Base-by-base conservation (phyloP, 2,888 invertebrate genomes). In the Choreutis nemorana region DNA sequence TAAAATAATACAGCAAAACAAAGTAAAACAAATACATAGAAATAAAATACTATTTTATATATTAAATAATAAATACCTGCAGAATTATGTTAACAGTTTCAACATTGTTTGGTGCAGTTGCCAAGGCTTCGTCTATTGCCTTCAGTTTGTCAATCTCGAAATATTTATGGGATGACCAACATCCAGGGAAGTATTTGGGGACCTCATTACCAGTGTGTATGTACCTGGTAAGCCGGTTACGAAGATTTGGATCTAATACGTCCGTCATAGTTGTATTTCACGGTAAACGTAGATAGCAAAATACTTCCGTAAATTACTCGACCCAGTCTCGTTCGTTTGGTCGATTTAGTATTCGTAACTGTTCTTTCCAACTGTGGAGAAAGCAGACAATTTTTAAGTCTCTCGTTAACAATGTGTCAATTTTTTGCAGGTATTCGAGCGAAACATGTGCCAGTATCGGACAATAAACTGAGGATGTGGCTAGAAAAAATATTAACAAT, bases 111-210 rank as follows among this genome's bases (percentile, higher is more conserved):
- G 24, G 22, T 8, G 40, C 40, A 12, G 35, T 36, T 25, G 41
- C 37, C 11, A 68, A 38, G 5, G 47, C 50, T 21, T 59, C 55
- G 26, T 57, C 44, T 22, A 83, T 51, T 7, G 60, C 75, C 25
- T 50, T 44, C 31, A 82, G 45, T 39, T 77, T 77, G 14, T 67
- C 62, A 1, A 41, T 45, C 29, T 66, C 61, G 43, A 72, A 83
- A 41, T 81, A 81, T 37, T 79, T 70, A 36, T 81, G 79, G 7
- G 70, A 47, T 16, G 66, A 52, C 81, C 82, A 82, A 43, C 78
- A 77, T 20, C 83, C 83, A 26, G 84, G 82, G 38, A 63, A 81
- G 48, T 83, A 84, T 34, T 72, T 77, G 0, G 81, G 79, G 9
- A 61, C 39, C 40, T 82, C 82, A 46, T 65, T 67, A 2, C 83